Percentiles rank a stretch among this genome's conserved stretches.
Conservation (phyloP, 2,113 vertebrate species). For the Sinocyclocheilus maitianheensis region DNA sequence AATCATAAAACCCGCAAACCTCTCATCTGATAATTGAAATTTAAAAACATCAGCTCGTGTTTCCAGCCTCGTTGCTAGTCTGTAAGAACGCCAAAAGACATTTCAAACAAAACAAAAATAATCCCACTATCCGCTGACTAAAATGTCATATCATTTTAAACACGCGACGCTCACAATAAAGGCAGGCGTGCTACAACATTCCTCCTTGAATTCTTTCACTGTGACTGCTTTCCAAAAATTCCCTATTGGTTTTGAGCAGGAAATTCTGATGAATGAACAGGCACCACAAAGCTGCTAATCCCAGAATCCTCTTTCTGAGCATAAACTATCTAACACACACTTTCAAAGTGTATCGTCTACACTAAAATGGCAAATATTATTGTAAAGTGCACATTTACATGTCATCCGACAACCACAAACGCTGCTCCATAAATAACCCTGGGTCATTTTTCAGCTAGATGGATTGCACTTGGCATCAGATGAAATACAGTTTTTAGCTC, state of each 20-base stretch:
- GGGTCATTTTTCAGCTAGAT: slow-evolving; percentile 7
- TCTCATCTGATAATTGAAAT: slow-evolving; percentile 16
- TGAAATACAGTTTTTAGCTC: slow-evolving; percentile 8
- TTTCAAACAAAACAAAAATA: slow-evolving; percentile 31
- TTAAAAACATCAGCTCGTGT: not conserved
- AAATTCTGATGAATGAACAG: slow-evolving; percentile 45
- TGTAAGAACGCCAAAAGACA: not conserved
- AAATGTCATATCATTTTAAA: slow-evolving; percentile 34
- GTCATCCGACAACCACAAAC: slow-evolving; percentile 7
- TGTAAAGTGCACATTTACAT: slow-evolving; percentile 33
- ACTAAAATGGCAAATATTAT: slow-evolving; percentile 8
- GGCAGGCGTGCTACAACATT: slow-evolving; percentile 23
- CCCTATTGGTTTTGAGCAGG: slow-evolving; percentile 37
- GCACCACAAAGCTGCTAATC: slow-evolving; percentile 29
- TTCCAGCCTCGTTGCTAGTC: not conserved
- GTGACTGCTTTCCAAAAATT: slow-evolving; percentile 9
- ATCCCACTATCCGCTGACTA: slow-evolving; percentile 29
- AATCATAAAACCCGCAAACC: not conserved
- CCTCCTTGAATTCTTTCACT: slow-evolving; percentile 43
- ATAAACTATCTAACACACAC: slow-evolving; percentile 13
- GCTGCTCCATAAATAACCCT: slow-evolving; percentile 14
- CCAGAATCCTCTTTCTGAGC: slow-evolving; percentile 39
- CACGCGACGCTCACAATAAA: slow-evolving; percentile 8
- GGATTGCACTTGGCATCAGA: slow-evolving; percentile 34
- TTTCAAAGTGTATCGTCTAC: slow-evolving; percentile 13